Evolutionary conservation across 64 coral and sea anemone genomes (phyloP).

Genomic region (Cladopsammia gracilis): DNA sequence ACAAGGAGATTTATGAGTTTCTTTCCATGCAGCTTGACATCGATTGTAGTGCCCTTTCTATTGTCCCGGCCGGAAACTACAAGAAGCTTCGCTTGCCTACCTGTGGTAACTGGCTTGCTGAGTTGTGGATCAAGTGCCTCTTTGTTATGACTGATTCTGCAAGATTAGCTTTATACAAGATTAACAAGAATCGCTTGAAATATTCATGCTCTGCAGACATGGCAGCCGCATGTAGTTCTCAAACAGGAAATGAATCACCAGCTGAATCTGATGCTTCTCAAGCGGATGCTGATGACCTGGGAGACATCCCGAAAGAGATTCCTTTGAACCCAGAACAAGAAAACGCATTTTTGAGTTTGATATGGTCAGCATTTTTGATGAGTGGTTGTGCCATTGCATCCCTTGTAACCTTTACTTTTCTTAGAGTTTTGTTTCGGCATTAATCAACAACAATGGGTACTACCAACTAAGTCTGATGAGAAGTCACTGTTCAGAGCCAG

Average conservation of each 20-base stretch:
- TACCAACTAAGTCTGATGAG: too few species aligned
- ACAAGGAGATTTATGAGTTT: background rate
- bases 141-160: background rate
- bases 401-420: too few species aligned
- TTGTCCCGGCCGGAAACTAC: background rate
- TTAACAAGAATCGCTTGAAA: background rate
- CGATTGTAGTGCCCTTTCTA: background rate
- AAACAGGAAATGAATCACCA: too few species aligned
- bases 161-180: background rate
- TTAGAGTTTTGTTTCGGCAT: too few species aligned
- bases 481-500: too few species aligned
- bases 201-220: background rate
- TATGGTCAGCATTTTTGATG: background rate
- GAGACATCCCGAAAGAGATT: too few species aligned
- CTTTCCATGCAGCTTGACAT: background rate
- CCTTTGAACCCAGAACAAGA: too few species aligned
- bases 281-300: too few species aligned
- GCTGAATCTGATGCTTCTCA: too few species aligned
- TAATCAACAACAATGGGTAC: too few species aligned
- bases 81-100: background rate
- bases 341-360: background rate
- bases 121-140: background rate
- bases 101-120: constrained; percentile 16
- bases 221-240: too few species aligned
- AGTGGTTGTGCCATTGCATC: too few species aligned